Base-by-base conservation (phyloP, 1,140 invertebrate species). In the Cyphomyrmex costatus region DNA sequence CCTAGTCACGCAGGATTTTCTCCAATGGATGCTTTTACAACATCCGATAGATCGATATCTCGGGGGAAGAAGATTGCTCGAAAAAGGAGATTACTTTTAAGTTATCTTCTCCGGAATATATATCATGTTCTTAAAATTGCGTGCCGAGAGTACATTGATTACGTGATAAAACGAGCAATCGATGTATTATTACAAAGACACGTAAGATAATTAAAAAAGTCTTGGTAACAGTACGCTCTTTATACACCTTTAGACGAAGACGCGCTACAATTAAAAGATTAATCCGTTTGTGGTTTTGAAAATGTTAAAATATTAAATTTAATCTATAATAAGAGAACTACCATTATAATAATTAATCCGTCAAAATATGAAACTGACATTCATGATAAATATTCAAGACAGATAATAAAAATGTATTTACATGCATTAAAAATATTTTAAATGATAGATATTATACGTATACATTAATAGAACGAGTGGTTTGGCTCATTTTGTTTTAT, bases 1-100 rank as follows among this genome's bases (percentile, higher is more conserved):
- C 86, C 74, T 79, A 90, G 89, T 87, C 89, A 89, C 88, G 89
- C 86, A 87, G 84, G 78, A 89, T 89, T 89, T 89, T 89, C 78
- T 86, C 76, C 88, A 87, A 87, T 84, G 70, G 73, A 42, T 42
- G 36, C 63, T 61, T 71, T 85, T 51, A 56, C 36, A 68, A 51
- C 70, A 21, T 79, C 73, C 73, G 63, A 63, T 53, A 65, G 56
- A 71, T 80, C 58, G 79, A 83, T 74, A 60, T 42, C 24, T 83
- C 68, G 53, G 19, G 49, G n/a, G 53, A 30, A 58, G 53, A 49
- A 49, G 21, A 36, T 60, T 73, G 36, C 46, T 42, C 36, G 24
- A 73, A 73, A 70, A 82, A 83, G 56, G 63, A 21, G 16, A 21
- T 24, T 42, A 68, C 65, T 21, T 56, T 70, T 42, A 33, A 80